Percentiles rank a stretch among this genome's conserved stretches.
Evolutionary conservation across 2,888 invertebrate genomes (phyloP).

Genomic region (Apoderus coryli): DNA sequence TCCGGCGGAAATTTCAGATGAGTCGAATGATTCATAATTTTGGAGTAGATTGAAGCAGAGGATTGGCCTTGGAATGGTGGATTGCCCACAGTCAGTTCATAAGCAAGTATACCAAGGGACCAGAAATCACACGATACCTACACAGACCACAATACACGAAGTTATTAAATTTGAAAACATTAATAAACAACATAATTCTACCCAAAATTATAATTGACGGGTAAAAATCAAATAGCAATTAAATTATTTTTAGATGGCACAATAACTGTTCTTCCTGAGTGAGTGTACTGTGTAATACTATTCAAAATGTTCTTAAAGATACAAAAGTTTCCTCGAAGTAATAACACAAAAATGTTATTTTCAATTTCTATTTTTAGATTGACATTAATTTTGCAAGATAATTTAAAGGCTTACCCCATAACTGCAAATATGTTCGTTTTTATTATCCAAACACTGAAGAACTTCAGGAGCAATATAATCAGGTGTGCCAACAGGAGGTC

Average conservation of each 20-base stretch:
- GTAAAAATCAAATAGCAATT: conserved; percentile 2
- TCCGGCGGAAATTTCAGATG: conserved; percentile 35
- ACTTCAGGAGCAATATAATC: conserved; percentile 82
- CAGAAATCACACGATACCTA: conserved; percentile 75
- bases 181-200: conserved; percentile 4
- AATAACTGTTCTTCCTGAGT: too few relatives aligned
- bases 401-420: conserved; percentile 29
- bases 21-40: conserved; percentile 39
- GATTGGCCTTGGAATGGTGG: conserved; percentile 52
- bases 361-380: background rate
- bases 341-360: background rate
- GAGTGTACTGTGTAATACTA: too few relatives aligned
- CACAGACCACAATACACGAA: too few relatives aligned
- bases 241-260: too few relatives aligned
- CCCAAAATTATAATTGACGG: background rate
- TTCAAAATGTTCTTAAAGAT: too few relatives aligned
- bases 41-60: conserved; percentile 48
- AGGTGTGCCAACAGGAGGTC: conserved; percentile 59
- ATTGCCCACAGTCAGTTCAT: conserved; percentile 61
- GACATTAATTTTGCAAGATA: too few relatives aligned
- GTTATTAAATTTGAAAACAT: too few relatives aligned
- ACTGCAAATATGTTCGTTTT: conserved; percentile 18
- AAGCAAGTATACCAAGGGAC: conserved; percentile 76
- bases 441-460: conserved; percentile 46
- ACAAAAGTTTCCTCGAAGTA: too few relatives aligned